Percentiles rank a stretch among this genome's conserved stretches.
These are phyloP conservation scores for Andrena flavipes DNA, from an alignment of 2,888 invertebrate species.

Conservation along the genomic window DNA sequence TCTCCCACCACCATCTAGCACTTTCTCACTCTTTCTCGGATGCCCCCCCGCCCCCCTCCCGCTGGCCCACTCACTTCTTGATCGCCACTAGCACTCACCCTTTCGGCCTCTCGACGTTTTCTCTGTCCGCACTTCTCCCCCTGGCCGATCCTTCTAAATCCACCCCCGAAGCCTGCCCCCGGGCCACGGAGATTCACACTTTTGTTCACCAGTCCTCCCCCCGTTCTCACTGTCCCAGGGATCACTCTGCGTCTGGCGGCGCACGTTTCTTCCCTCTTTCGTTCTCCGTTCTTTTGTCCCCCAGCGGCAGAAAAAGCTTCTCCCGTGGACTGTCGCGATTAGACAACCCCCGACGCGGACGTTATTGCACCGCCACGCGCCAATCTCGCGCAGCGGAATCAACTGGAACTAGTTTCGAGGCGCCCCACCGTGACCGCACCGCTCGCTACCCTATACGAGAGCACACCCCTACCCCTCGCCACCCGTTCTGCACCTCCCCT, in stretches of 20 bases:
- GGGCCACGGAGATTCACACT: slow-evolving; percentile 34
- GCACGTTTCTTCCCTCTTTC: slow-evolving; percentile 28
- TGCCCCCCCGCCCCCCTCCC: slow-evolving; percentile 20
- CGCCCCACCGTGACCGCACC: slow-evolving; percentile 67
- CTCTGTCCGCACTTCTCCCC: slow-evolving; percentile 17
- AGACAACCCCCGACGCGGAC: slow-evolving; percentile 80
- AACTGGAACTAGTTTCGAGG: slow-evolving; percentile 76
- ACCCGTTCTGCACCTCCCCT: neutral
- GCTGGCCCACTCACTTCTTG: slow-evolving; percentile 21
- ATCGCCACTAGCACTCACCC: slow-evolving; percentile 33
- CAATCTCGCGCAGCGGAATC: slow-evolving; percentile 81
- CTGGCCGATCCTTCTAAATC: slow-evolving; percentile 1
- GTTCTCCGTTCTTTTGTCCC: neutral
- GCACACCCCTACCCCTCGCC: slow-evolving; percentile 38
- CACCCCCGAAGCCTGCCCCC: neutral
- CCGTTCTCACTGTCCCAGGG: slow-evolving; percentile 15
- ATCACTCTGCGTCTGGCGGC: slow-evolving; percentile 18
- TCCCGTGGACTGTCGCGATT: slow-evolving; percentile 78
- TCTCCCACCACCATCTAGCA: slow-evolving; percentile 30
- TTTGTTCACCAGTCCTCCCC: slow-evolving; percentile 33
- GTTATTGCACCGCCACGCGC: slow-evolving; percentile 83
- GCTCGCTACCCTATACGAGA: slow-evolving; percentile 59
- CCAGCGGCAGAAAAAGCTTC: slow-evolving; percentile 49
- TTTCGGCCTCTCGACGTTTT: slow-evolving; percentile 19
- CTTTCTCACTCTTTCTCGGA: slow-evolving; percentile 30